These are phyloP conservation scores for Heteromormyrus szaboi DNA, from an alignment of 2,797 vertebrate species.

Conservation along the genomic window DNA sequence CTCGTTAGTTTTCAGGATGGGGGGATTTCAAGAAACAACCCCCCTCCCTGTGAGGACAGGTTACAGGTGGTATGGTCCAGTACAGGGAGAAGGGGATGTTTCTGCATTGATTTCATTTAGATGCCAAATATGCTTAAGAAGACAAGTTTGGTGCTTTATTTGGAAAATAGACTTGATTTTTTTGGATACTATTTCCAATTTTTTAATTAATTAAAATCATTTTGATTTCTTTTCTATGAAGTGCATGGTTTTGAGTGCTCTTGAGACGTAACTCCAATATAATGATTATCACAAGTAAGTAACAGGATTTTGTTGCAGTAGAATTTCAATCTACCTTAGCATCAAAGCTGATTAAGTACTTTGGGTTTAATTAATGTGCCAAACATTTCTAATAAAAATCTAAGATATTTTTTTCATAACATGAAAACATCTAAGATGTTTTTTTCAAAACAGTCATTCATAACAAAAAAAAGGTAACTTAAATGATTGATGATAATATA, in stretches of 20 bases:
- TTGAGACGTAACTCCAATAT: background rate
- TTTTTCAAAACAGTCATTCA: background rate
- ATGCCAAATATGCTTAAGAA: constrained; percentile 33
- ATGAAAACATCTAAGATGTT: background rate
- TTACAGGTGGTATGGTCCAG: constrained; percentile 44
- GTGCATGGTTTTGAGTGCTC: background rate
- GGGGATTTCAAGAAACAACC: constrained; percentile 39
- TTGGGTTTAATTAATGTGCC: background rate
- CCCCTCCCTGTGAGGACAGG: constrained; percentile 15
- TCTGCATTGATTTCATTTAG: constrained; percentile 52
- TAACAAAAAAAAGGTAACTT: background rate
- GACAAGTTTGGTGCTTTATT: constrained; percentile 17
- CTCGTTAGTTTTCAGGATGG: constrained; percentile 2
- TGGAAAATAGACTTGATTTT: background rate
- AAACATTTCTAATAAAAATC: background rate
- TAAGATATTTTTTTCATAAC: background rate
- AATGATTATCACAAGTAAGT: constrained; percentile 71
- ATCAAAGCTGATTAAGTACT: background rate
- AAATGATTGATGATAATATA: background rate
- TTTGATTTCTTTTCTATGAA: constrained; percentile 17
- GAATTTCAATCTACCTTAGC: background rate
- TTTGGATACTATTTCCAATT: constrained; percentile 19
- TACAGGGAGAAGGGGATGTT: constrained; percentile 42
- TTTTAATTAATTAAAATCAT: background rate
- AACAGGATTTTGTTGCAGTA: background rate